phyloP scores from a whole-genome alignment of 2,797 vertebrate species.

The Cryptoprocta ferox region DNA sequence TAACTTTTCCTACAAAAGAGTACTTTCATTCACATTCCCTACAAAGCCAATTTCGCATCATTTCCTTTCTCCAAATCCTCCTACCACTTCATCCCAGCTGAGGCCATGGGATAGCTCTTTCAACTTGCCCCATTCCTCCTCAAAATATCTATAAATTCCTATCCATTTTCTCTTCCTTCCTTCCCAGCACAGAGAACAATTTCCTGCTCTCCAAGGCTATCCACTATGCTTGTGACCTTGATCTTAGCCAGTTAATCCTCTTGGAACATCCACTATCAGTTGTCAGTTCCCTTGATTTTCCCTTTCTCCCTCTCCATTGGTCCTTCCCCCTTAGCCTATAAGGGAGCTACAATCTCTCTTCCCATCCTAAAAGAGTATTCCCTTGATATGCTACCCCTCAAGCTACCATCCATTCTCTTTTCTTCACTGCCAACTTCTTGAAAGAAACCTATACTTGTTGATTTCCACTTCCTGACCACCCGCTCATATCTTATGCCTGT shows the following conservation, averaged over 20 bases:
- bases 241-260: neutral
- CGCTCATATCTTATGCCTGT: neutral
- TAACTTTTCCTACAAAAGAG: neutral
- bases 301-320: neutral
- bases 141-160: neutral
- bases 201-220: neutral
- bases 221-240: neutral
- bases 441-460: neutral
- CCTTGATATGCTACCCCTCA: neutral
- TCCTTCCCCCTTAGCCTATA: neutral
- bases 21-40: neutral
- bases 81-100: neutral
- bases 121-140: neutral
- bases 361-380: neutral
- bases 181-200: neutral
- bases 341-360: neutral
- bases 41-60: neutral
- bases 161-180: neutral
- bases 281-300: neutral
- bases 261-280: neutral
- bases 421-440: neutral
- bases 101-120: neutral
- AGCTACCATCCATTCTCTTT: neutral
- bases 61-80: neutral
- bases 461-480: neutral